Evolutionary conservation across 2,888 invertebrate species (phyloP).

Genomic region (Acrobasis repandana): DNA sequence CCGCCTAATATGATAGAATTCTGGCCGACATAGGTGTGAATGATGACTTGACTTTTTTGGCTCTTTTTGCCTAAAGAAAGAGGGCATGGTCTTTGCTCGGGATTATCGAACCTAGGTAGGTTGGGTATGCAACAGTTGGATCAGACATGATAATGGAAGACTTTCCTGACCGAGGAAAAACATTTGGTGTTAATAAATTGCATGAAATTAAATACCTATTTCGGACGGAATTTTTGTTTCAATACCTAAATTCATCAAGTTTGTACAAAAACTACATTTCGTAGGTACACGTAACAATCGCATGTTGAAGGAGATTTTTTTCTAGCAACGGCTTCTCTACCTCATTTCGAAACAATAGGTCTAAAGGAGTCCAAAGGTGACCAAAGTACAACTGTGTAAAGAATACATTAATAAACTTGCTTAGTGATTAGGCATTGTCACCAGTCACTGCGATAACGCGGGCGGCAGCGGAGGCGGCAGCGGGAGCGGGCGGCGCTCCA

Average conservation of each 20-base stretch:
- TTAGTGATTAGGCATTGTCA: constrained; percentile 20
- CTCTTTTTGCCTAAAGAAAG: no score
- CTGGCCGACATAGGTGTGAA: no score
- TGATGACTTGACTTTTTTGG: no score
- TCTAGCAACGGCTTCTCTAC: background rate
- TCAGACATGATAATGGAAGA: no score
- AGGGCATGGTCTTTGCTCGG: no score
- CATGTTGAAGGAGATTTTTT: constrained; percentile 1
- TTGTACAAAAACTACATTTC: background rate
- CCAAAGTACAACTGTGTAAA: constrained; percentile 16
- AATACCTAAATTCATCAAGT: background rate
- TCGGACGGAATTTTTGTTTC: background rate
- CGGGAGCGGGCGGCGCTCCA: constrained; percentile 20
- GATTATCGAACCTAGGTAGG: no score
- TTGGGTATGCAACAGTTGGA: no score
- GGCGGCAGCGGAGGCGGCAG: constrained; percentile 26
- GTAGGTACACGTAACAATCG: background rate
- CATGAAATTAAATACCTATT: no score
- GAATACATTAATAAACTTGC: constrained; percentile 19
- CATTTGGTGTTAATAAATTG: no score
- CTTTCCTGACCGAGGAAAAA: no score
- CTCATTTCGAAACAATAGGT: constrained; percentile 18
- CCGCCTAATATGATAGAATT: no score
- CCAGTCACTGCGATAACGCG: constrained; percentile 26
- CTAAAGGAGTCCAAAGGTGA: constrained; percentile 18